Base-by-base conservation (phyloP, 2,113 vertebrate species). In the Psettodes erumei region DNA sequence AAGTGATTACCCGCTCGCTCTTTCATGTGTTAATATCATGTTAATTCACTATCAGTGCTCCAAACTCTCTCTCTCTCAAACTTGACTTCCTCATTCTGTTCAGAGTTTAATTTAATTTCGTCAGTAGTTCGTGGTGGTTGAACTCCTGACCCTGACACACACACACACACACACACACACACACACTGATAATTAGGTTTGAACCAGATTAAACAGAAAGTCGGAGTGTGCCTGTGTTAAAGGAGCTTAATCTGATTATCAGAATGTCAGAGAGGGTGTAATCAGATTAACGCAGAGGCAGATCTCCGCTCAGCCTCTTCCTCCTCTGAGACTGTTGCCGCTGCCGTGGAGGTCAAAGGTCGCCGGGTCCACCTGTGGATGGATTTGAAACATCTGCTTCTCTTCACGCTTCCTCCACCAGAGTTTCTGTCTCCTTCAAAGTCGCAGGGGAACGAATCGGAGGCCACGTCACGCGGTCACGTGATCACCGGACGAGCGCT, bases 1-100 rank as follows among this genome's bases (percentile, higher is more conserved):
- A 27, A 69, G 62, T 23, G 82, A 84, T 87, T 54, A 79, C 65
- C 77, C 37, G 50, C 77, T 71, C 70, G 35, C 1, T 25, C 85
- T 88, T 90, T 90, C 83, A 90, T 88, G 62, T 88, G 78, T 66
- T 88, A 88, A 86, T 84, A 56, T 89, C 83, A 82, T 83, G 79
- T 86, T 88, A 86, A 88, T 90, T 85, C 77, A 78, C 71, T 54
- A 55, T 80, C 75, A 81, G 79, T 81, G 71, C 74, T 77, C 82
- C 58, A 79, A 54, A 90, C 68, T 90, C 81, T 60, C 62, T 84
- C 68, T 90, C 81, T 60, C 62, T 84, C 65, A 70, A 47, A 83
- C 75, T 69, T 47, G 69, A 79, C 7, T 67, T 58, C 35, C 3
- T 43, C 35, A 37, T 75, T 79, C 66, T 69, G 65, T 32, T 77